Evolutionary conservation across 2,113 vertebrate species (phyloP).

Genomic region (Brachirus orientalis): DNA sequence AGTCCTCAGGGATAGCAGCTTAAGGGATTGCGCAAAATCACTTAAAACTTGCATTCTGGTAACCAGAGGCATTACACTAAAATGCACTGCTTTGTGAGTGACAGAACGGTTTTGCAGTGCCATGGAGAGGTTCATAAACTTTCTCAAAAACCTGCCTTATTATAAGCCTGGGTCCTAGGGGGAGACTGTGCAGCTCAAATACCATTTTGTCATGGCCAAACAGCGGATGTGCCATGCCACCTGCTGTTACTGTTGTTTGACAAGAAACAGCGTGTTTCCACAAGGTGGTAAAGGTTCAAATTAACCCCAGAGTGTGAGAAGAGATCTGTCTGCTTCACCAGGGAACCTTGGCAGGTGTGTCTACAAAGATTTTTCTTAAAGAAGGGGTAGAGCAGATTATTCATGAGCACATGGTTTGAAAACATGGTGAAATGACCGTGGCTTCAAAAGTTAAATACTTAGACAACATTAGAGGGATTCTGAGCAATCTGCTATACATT

Average conservation of each 20-base stretch:
- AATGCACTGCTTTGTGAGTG: constrained; percentile 13
- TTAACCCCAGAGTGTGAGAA: constrained; percentile 33
- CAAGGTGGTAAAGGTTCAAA: constrained; percentile 40
- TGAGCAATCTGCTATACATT: constrained; percentile 20
- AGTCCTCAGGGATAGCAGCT: not conserved
- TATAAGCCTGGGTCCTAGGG: constrained; percentile 14
- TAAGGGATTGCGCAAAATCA: constrained; percentile 7
- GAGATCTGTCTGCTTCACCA: constrained; percentile 35
- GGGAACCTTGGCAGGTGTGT: constrained; percentile 47
- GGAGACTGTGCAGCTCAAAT: constrained; percentile 11
- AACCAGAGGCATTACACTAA: constrained; percentile 8
- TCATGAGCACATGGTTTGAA: constrained; percentile 52
- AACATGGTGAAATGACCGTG: constrained; percentile 46
- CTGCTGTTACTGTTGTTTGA: constrained; percentile 51
- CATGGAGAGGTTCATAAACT: constrained; percentile 16
- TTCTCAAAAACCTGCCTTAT: constrained; percentile 26
- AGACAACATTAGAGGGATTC: constrained; percentile 34
- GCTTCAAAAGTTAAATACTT: constrained; percentile 36
- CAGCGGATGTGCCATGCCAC: constrained; percentile 31
- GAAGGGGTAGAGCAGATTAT: constrained; percentile 36
- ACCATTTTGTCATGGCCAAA: constrained; percentile 26
- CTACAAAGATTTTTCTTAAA: constrained; percentile 54
- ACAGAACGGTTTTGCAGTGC: no score
- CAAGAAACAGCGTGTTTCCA: constrained; percentile 45
- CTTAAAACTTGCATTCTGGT: constrained; percentile 20